Conservation (phyloP, 2,797 vertebrate species). For the Okamejei kenojei region DNA sequence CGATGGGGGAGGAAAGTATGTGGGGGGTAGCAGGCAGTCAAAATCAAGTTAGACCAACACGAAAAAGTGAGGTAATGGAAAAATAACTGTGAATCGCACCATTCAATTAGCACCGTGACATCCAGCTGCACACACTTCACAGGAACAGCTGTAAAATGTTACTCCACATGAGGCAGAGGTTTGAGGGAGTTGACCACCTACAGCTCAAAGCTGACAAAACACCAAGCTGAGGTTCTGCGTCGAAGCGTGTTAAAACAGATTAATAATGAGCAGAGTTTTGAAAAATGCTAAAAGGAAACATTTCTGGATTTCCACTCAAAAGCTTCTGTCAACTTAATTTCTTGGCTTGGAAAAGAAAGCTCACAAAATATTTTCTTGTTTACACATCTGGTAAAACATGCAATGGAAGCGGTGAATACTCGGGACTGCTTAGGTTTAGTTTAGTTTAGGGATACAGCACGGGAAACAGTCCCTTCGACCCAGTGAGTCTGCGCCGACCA, state of each 20-base stretch:
- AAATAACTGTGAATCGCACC: constrained; percentile 19
- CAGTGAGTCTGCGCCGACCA: too few species aligned
- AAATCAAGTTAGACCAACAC: neutral
- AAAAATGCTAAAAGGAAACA: constrained; percentile 6
- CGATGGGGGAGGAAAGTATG: neutral
- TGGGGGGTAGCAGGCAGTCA: neutral
- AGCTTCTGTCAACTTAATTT: neutral
- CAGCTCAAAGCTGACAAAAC: constrained; percentile 28
- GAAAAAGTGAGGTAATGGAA: constrained; percentile 28
- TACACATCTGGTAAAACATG: neutral
- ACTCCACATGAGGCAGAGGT: neutral
- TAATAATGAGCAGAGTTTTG: neutral
- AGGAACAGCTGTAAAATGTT: constrained; percentile 9
- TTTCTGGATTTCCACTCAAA: neutral
- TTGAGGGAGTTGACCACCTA: constrained; percentile 33
- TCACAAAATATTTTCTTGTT: neutral
- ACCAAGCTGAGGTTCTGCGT: neutral
- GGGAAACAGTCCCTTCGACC: too few species aligned
- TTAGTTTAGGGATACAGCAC: too few species aligned
- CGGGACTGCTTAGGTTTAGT: neutral
- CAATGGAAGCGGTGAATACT: neutral
- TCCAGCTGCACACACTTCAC: constrained; percentile 33
- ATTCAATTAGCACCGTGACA: constrained; percentile 36
- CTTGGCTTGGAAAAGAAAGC: neutral
- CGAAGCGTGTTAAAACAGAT: constrained; percentile 31